Conservation (phyloP, 2,797 vertebrate genomes). For the Eulemur albifrons region DNA sequence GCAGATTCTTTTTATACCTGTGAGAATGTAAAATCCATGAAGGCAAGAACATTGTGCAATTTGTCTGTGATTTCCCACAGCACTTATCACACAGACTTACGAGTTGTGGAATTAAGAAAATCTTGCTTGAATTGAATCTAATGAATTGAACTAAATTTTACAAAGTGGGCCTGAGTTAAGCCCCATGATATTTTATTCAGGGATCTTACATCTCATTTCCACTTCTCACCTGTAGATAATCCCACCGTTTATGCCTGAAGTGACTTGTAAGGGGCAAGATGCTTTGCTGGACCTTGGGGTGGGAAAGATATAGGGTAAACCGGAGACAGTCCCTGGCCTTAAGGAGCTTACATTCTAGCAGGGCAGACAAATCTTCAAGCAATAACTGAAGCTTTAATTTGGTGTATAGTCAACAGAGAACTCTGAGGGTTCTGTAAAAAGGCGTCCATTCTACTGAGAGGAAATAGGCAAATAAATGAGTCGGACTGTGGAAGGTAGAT, state of each 20-base stretch:
- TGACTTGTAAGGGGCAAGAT: neutral
- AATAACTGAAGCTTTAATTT: conserved; percentile 34
- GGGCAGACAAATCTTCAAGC: neutral
- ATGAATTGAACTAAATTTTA: conserved; percentile 62
- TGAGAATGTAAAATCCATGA: conserved; percentile 58
- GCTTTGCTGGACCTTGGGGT: neutral
- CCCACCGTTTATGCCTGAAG: neutral
- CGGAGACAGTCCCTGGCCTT: neutral
- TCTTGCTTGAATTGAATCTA: conserved; percentile 60
- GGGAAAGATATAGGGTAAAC: neutral
- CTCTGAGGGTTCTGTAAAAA: neutral
- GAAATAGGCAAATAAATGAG: neutral
- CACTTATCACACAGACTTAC: conserved; percentile 32
- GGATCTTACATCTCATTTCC: conserved; percentile 1
- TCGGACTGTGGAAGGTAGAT: neutral
- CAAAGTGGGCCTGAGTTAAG: conserved; percentile 45
- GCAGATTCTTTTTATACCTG: conserved; percentile 53
- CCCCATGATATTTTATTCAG: conserved; percentile 50
- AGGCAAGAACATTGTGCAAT: conserved; percentile 55
- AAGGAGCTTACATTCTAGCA: neutral
- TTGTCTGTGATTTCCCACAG: conserved; percentile 58
- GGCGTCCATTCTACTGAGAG: neutral
- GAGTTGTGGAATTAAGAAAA: conserved; percentile 67
- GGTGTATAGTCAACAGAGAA: conserved; percentile 1
- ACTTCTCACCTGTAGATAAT: neutral